Conservation (phyloP, 2,113 vertebrate species). For the Cariama cristata region DNA sequence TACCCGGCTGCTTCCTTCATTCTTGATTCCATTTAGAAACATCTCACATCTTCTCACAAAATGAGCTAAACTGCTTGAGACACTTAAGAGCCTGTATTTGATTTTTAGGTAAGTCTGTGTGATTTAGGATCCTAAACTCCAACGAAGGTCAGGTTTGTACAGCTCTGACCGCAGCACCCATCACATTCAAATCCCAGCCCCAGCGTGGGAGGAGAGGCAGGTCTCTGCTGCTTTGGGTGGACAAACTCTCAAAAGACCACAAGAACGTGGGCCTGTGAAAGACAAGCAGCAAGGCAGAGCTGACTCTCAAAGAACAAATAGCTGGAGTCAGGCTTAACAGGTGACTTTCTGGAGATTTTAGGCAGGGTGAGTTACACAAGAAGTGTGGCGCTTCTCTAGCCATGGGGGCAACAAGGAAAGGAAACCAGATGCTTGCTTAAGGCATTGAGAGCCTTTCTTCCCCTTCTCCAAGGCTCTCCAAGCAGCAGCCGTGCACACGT, state of each 20-base stretch:
- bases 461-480: neutral
- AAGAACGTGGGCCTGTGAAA: neutral
- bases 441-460: neutral
- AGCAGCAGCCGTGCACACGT: rapidly evolving
- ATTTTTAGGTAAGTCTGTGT: neutral
- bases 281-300: neutral
- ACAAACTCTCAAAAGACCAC: neutral
- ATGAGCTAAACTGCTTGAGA: neutral
- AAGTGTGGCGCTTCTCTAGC: neutral
- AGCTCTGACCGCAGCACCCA: neutral
- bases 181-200: neutral
- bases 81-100: neutral
- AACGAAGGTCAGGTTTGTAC: neutral
- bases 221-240: neutral
- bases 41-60: neutral
- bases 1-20: neutral
- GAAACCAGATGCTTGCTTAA: neutral
- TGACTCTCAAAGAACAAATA: neutral
- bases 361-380: neutral
- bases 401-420: neutral
- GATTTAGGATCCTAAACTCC: neutral
- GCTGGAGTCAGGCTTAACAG: neutral
- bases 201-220: rapidly evolving
- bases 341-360: neutral
- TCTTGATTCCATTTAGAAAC: conserved; percentile 19